These are phyloP conservation scores for Carcina quercana DNA, from an alignment of 2,888 invertebrate species.

Conservation along the genomic window DNA sequence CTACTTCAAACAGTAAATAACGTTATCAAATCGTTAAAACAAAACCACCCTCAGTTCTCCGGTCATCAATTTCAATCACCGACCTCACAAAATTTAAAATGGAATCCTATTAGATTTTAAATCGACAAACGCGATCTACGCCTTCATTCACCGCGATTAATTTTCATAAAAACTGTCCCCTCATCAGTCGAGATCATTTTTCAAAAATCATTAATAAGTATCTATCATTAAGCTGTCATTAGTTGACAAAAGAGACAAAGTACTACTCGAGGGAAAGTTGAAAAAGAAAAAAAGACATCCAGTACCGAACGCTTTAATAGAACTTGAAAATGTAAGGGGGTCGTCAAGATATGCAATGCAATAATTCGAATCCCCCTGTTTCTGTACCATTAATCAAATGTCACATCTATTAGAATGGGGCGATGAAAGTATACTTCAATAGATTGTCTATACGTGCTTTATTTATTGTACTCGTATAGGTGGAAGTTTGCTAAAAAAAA, in stretches of 20 bases:
- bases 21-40: no score
- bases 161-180: slow-evolving; percentile 25
- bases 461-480: slow-evolving; percentile 38
- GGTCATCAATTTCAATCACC: slow-evolving; percentile 22
- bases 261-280: slow-evolving; percentile 18
- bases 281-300: slow-evolving; percentile 27
- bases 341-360: slow-evolving; percentile 41
- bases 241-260: slow-evolving; percentile 28
- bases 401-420: slow-evolving; percentile 63
- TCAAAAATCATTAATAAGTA: slow-evolving; percentile 22
- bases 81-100: slow-evolving; percentile 14
- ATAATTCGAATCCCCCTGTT: slow-evolving; percentile 44
- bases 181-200: slow-evolving; percentile 16
- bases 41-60: no score
- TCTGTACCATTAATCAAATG: slow-evolving; percentile 63
- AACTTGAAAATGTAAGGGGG: slow-evolving; percentile 29
- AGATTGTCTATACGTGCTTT: slow-evolving; percentile 51
- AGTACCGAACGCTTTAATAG: slow-evolving; percentile 31
- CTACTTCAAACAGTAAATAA: no score
- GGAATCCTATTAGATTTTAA: slow-evolving; percentile 14
- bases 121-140: slow-evolving; percentile 13
- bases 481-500: slow-evolving; percentile 37
- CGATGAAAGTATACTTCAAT: slow-evolving; percentile 54
- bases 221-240: slow-evolving; percentile 26
- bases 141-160: slow-evolving; percentile 24